These are phyloP conservation scores for Vollenhovia emeryi DNA, from an alignment of 1,140 invertebrate genomes.

Conservation along the genomic window DNA sequence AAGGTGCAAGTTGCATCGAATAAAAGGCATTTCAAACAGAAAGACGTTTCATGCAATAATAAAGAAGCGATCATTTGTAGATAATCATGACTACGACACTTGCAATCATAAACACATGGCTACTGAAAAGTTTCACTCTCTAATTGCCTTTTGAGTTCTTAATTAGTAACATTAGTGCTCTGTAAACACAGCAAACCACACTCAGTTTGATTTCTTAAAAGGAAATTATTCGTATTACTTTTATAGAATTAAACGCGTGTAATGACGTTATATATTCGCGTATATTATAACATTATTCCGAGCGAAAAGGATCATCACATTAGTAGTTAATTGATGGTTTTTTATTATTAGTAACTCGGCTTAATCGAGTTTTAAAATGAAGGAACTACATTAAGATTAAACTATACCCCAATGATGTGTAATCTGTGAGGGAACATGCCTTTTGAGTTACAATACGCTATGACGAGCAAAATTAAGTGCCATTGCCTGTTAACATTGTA, in stretches of 20 bases:
- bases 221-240: constrained; percentile 17
- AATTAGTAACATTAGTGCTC: constrained; percentile 46
- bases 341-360: not conserved
- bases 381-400: constrained; percentile 15
- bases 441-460: constrained; percentile 49
- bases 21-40: constrained; percentile 38
- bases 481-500: constrained; percentile 53
- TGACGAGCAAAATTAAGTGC: constrained; percentile 44
- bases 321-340: constrained; percentile 26
- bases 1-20: constrained; percentile 23
- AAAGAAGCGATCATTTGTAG: constrained; percentile 47
- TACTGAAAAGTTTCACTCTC: constrained; percentile 56
- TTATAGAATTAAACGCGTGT: not conserved
- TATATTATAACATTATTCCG: not conserved
- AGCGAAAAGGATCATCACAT: not conserved
- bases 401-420: constrained; percentile 63
- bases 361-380: constrained; percentile 17
- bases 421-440: constrained; percentile 70
- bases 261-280: not conserved
- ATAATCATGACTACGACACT: constrained; percentile 52
- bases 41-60: constrained; percentile 66
- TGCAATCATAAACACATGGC: constrained; percentile 64
- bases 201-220: constrained; percentile 68
- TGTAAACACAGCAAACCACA: constrained; percentile 83
- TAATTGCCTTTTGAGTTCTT: constrained; percentile 38